These are phyloP conservation scores for Lasioglossum malachurum DNA, from an alignment of 2,888 invertebrate genomes.

Conservation along the genomic window DNA sequence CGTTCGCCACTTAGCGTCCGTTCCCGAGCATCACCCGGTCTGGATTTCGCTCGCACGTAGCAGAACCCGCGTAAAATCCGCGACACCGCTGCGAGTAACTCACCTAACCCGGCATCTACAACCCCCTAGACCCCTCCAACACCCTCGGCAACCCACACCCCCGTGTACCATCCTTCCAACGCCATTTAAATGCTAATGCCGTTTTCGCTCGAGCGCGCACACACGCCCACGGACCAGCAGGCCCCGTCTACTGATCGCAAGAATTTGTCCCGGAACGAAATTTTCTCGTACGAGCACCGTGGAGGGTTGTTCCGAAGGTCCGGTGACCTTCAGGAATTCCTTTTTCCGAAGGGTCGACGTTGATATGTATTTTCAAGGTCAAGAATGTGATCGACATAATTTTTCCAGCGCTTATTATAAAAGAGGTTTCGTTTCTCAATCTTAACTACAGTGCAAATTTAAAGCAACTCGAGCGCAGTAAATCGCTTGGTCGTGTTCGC, in stretches of 20 bases:
- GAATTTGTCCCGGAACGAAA: conserved; percentile 21
- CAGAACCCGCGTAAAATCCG: conserved; percentile 30
- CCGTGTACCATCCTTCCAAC: background rate
- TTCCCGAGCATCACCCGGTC: background rate
- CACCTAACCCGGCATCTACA: background rate
- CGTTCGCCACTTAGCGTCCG: conserved; percentile 22
- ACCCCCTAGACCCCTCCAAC: background rate
- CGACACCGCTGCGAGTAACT: conserved; percentile 31
- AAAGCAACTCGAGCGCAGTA: too few relatives aligned
- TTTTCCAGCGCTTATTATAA: background rate
- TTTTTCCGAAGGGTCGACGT: background rate
- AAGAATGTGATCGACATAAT: background rate
- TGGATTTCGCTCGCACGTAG: conserved; percentile 29
- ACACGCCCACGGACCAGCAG: background rate
- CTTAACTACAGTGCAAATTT: too few relatives aligned
- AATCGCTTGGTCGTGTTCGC: too few relatives aligned
- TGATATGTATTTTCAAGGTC: background rate
- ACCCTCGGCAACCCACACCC: background rate
- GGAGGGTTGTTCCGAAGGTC: background rate
- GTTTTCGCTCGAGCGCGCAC: background rate
- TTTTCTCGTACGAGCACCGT: background rate
- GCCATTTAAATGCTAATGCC: conserved; percentile 61
- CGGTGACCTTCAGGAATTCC: background rate
- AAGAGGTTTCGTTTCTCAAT: too few relatives aligned
- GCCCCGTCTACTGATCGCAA: conserved; percentile 23